These are phyloP conservation scores for Lineus longissimus DNA, from an alignment of 1,140 invertebrate genomes.

Conservation along the genomic window DNA sequence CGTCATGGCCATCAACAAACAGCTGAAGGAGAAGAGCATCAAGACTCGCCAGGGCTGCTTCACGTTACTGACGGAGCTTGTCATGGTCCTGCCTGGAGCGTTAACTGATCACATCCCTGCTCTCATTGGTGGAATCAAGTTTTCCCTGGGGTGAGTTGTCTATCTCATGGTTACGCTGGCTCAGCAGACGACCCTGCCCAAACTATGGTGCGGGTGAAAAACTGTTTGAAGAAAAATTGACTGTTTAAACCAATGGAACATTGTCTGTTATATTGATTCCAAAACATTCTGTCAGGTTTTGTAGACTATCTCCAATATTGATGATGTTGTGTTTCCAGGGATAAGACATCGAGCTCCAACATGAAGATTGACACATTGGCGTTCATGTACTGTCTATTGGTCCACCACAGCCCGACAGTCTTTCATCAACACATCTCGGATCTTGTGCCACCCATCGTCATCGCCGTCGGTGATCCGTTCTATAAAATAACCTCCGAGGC, in stretches of 20 bases:
- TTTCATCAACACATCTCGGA: slow-evolving; percentile 76
- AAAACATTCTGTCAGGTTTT: no score
- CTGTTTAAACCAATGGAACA: no score
- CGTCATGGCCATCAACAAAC: slow-evolving; percentile 81
- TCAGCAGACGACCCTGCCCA: no score
- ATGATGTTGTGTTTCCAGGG: slow-evolving; percentile 63
- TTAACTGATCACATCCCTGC: slow-evolving; percentile 78
- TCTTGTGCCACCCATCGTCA: slow-evolving; percentile 77
- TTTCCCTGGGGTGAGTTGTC: slow-evolving; percentile 68
- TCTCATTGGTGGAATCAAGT: slow-evolving; percentile 85
- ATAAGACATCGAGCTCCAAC: slow-evolving; percentile 92
- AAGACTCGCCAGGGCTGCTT: slow-evolving; percentile 92
- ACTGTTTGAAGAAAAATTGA: no score
- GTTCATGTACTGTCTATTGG: slow-evolving; percentile 83
- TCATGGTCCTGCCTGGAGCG: slow-evolving; percentile 83
- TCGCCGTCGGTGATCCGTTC: slow-evolving; percentile 88
- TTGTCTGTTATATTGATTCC: no score
- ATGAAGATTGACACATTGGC: slow-evolving; percentile 98
- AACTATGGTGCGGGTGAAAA: no score
- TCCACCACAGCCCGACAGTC: slow-evolving; percentile 74
- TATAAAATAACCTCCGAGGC: slow-evolving; percentile 98
- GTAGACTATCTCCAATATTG: no score
- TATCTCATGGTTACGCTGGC: no score
- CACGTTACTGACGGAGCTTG: slow-evolving; percentile 81
- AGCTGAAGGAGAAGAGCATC: slow-evolving; percentile 90